Conservation (phyloP, 2,113 vertebrate genomes). For the Puma concolor region DNA sequence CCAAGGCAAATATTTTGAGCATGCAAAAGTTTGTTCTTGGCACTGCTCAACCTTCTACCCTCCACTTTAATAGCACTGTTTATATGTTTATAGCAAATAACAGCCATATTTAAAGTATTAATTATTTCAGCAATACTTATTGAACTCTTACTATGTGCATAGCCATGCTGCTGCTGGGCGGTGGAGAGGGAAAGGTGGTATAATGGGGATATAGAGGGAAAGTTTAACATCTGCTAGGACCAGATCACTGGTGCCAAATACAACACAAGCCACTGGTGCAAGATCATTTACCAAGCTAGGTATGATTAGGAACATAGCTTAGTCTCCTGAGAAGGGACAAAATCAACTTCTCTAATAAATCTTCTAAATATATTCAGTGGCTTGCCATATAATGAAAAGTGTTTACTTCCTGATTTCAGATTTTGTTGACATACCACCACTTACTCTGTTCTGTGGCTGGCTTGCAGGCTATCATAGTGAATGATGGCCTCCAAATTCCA, state of each 20-base stretch:
- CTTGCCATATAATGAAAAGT: constrained; percentile 47
- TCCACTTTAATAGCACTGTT: background rate
- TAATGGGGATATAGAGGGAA: background rate
- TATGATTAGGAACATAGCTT: background rate
- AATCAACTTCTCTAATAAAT: constrained; percentile 30
- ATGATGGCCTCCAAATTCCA: constrained; percentile 34
- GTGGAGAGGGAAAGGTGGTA: background rate
- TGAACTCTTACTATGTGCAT: background rate
- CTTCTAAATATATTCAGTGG: constrained; percentile 52
- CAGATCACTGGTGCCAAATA: background rate
- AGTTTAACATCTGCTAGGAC: background rate
- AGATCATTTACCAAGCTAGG: background rate
- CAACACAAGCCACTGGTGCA: background rate
- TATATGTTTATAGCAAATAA: background rate
- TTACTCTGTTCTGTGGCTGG: background rate
- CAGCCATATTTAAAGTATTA: background rate
- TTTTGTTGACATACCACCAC: background rate
- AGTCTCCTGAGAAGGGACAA: background rate
- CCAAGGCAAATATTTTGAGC: background rate
- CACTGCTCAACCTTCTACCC: background rate
- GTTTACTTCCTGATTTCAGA: background rate
- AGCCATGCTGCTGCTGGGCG: background rate
- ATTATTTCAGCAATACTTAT: constrained; percentile 39
- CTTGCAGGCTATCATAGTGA: background rate
- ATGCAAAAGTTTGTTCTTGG: background rate